Percentiles rank a stretch among this genome's conserved stretches.
phyloP scores from a whole-genome alignment of 2,888 invertebrate genomes.

The Escarpia spicata region DNA sequence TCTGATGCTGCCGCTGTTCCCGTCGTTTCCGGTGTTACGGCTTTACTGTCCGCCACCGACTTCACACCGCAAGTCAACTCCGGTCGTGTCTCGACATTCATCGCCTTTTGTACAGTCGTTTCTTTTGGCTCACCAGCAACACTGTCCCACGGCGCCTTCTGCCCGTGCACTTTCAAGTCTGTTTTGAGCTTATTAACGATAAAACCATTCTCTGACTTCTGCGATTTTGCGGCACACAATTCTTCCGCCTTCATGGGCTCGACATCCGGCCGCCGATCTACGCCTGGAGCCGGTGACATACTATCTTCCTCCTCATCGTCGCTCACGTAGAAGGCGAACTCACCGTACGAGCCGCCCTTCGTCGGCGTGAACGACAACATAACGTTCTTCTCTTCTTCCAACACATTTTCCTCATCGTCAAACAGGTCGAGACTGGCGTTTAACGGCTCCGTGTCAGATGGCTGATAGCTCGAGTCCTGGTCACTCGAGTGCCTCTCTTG shows the following conservation, averaged over 20 bases:
- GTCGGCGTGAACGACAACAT: conserved; percentile 22
- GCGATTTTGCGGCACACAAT: not conserved
- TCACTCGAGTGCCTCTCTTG: not conserved
- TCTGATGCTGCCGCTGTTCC: not conserved
- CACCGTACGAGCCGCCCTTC: conserved; percentile 19
- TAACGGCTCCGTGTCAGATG: not conserved
- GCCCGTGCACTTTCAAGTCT: not conserved
- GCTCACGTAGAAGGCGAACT: conserved; percentile 22
- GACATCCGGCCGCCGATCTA: not conserved
- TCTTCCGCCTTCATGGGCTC: not conserved
- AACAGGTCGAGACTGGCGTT: not conserved
- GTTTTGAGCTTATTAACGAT: not conserved
- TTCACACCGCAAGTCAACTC: not conserved
- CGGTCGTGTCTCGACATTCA: not conserved
- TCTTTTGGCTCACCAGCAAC: not conserved
- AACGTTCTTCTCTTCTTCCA: conserved; percentile 18
- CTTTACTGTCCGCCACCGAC: not conserved
- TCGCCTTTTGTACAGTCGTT: not conserved
- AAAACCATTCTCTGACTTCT: not conserved
- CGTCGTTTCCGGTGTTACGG: not conserved
- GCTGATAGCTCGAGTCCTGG: not conserved
- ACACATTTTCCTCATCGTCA: not conserved
- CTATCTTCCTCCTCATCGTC: conserved; percentile 7
- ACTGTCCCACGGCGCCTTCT: not conserved
- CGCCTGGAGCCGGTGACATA: not conserved